These are phyloP conservation scores for Gorsachius goisagi DNA, from an alignment of 2,113 vertebrate genomes.

Conservation along the genomic window DNA sequence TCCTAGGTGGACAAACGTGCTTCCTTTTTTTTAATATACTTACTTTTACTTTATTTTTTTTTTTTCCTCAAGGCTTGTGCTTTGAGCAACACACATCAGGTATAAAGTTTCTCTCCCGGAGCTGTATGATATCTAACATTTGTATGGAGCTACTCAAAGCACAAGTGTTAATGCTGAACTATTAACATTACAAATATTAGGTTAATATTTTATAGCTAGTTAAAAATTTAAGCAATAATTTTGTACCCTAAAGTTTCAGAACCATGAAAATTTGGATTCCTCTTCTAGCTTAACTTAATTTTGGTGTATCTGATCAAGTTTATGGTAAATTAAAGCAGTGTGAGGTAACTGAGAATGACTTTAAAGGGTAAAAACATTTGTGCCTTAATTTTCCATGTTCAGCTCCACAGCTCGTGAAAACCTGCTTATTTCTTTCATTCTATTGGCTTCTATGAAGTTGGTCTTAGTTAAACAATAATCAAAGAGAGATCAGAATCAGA, in stretches of 20 bases:
- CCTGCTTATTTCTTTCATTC: not conserved
- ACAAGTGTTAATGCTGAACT: not conserved
- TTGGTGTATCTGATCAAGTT: not conserved
- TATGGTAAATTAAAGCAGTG: not conserved
- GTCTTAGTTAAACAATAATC: not conserved
- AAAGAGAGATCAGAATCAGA: not conserved
- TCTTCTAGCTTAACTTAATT: not conserved
- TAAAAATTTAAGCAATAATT: not conserved
- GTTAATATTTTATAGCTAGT: not conserved
- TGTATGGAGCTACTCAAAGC: not conserved
- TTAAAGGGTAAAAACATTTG: not conserved
- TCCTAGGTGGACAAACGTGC: not conserved
- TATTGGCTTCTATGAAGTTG: not conserved
- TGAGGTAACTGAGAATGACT: not conserved
- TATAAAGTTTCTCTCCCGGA: not conserved
- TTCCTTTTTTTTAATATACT: not conserved
- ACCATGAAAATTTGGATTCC: not conserved
- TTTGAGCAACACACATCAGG: not conserved
- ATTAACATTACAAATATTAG: not conserved
- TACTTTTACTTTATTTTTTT: not conserved
- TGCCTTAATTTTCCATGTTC: not conserved
- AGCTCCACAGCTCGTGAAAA: not conserved
- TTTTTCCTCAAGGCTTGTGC: no score
- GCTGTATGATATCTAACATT: not conserved
- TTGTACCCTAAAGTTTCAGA: not conserved